Evolutionary conservation across 2,113 vertebrate genomes (phyloP).

Genomic region (Syrrhaptes paradoxus): DNA sequence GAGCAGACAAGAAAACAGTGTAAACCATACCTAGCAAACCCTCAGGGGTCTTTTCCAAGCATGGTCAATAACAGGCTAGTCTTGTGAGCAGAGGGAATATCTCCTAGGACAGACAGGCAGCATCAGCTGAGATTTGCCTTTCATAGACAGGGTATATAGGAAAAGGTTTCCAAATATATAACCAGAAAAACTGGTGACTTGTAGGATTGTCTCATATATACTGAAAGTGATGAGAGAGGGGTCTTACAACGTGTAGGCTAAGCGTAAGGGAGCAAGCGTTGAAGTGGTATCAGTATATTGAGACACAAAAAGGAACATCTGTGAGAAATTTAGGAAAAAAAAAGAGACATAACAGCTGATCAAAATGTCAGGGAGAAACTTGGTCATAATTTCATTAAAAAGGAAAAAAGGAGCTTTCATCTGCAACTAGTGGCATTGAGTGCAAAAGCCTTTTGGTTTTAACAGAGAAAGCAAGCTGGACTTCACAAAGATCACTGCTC

Average conservation of each 20-base stretch:
- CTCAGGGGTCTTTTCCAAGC: background rate
- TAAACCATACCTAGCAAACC: background rate
- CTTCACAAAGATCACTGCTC: background rate
- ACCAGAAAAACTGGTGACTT: background rate
- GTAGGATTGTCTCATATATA: background rate
- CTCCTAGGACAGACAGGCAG: background rate
- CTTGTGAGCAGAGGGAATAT: background rate
- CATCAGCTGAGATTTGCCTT: background rate
- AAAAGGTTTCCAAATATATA: background rate
- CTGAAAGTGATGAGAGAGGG: background rate
- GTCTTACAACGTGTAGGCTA: background rate
- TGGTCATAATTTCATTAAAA: background rate
- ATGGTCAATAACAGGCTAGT: background rate
- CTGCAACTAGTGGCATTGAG: background rate
- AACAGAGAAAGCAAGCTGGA: slow-evolving; percentile 1
- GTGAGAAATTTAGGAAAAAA: background rate
- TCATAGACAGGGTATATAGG: background rate
- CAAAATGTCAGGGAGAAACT: background rate
- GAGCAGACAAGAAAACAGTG: background rate
- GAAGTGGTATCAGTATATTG: background rate
- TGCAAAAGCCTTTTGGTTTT: slow-evolving; percentile 4
- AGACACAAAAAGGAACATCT: background rate
- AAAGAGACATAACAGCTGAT: background rate
- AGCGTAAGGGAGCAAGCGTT: background rate
- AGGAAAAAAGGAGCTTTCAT: slow-evolving; percentile 13